Percentiles rank a stretch among this genome's conserved stretches.
phyloP scores from a whole-genome alignment of 1,140 invertebrate species.

The Tribolium castaneum region DNA sequence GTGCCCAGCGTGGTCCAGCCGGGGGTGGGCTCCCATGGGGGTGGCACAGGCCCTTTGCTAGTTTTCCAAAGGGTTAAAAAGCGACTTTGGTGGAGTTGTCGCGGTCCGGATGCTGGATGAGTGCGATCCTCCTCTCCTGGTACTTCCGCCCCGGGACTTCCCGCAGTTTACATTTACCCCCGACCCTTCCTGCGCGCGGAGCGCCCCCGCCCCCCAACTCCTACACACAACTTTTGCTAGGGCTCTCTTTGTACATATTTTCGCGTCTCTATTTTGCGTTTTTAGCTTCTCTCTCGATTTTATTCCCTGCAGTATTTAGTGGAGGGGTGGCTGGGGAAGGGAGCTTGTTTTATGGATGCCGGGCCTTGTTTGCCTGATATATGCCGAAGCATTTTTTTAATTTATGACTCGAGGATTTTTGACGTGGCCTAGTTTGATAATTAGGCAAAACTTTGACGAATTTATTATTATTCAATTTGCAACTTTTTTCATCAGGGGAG shows the following conservation, averaged over 20 bases:
- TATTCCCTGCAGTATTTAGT: conserved; percentile 56
- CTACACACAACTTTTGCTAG: conserved; percentile 61
- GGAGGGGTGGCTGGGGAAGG: conserved; percentile 33
- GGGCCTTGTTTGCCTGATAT: conserved; percentile 59
- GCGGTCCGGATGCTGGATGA: conserved; percentile 54
- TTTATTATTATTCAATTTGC: conserved; percentile 37
- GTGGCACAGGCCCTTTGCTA: background rate
- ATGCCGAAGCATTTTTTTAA: conserved; percentile 58
- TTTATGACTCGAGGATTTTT: conserved; percentile 61
- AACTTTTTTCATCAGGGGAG: conserved; percentile 24
- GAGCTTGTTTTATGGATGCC: conserved; percentile 47
- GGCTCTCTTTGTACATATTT: conserved; percentile 63
- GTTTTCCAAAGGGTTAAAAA: background rate
- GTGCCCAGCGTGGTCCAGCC: too few relatives aligned
- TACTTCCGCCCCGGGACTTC: conserved; percentile 62
- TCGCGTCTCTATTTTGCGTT: conserved; percentile 64
- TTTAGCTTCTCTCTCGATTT: conserved; percentile 61
- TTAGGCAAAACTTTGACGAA: conserved; percentile 11
- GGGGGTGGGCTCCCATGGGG: too few relatives aligned
- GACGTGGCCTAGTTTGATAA: conserved; percentile 46
- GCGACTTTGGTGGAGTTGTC: conserved; percentile 31
- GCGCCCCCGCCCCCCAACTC: conserved; percentile 29
- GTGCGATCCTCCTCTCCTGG: conserved; percentile 45
- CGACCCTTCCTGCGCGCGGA: conserved; percentile 50
- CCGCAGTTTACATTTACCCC: conserved; percentile 63